A percentile compares a stretch with the other conserved stretches of the same genome.
Evolutionary conservation across 2,797 vertebrate species (phyloP).

Genomic region (Acanthornis magna): DNA sequence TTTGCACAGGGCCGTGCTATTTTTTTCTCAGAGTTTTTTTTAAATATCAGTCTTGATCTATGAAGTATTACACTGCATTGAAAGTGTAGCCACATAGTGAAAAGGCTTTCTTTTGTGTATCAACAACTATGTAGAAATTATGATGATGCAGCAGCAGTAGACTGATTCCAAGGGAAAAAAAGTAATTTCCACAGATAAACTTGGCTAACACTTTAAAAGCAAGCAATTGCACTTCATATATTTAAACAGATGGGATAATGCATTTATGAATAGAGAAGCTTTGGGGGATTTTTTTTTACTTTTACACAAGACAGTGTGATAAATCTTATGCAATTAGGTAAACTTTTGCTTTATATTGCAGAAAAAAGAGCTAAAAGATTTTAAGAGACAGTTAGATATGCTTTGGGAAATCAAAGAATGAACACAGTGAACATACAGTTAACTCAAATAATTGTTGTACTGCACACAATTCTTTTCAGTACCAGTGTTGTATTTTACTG

Average conservation of each 20-base stretch:
- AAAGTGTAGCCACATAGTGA: background rate
- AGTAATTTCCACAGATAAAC: background rate
- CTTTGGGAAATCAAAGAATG: constrained; percentile 13
- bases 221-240: background rate
- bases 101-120: background rate
- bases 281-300: background rate
- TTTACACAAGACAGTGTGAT: background rate
- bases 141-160: background rate
- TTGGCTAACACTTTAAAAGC: background rate
- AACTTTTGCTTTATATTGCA: background rate
- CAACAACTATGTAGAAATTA: background rate
- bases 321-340: background rate
- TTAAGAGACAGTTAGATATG: constrained; percentile 38
- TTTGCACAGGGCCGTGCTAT: background rate
- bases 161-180: background rate
- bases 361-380: constrained; percentile 31
- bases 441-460: constrained; percentile 8
- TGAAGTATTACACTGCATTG: background rate
- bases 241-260: background rate
- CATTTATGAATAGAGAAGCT: background rate
- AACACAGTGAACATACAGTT: constrained; percentile 13
- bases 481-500: constrained; percentile 17
- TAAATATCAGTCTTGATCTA: background rate
- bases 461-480: constrained; percentile 12
- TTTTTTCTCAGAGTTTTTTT: background rate